phyloP scores from a whole-genome alignment of 37 sponge, comb jelly and placozoan species.

The Amphimedon queenslandica region DNA sequence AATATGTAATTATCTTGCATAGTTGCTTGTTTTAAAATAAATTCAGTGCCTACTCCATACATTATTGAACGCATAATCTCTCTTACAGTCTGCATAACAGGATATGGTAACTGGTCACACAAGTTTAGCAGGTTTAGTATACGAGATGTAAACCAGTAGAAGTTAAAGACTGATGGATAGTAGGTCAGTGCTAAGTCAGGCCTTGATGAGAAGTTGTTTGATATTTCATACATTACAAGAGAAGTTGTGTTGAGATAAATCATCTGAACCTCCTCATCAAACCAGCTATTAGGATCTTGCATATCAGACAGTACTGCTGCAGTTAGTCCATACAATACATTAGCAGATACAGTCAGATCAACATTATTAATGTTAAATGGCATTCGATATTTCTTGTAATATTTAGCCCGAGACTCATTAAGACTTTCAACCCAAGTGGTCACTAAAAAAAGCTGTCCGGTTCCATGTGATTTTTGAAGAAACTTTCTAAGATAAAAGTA shows the following conservation, averaged over 20 bases:
- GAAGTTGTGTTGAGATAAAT: slow-evolving; percentile 40
- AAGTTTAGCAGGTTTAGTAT: slow-evolving; percentile 37
- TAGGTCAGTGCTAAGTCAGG: slow-evolving; percentile 55
- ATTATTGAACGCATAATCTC: slow-evolving; percentile 1
- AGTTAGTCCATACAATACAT: slow-evolving; percentile 36
- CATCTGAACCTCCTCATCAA: slow-evolving; percentile 52
- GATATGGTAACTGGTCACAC: slow-evolving; percentile 8
- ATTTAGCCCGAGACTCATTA: neutral
- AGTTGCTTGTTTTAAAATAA: slow-evolving; percentile 7
- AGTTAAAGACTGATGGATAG: slow-evolving; percentile 47
- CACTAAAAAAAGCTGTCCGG: neutral
- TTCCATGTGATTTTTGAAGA: slow-evolving; percentile 1
- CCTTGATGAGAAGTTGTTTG: slow-evolving; percentile 32
- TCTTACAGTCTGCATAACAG: slow-evolving; percentile 33
- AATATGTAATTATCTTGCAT: slow-evolving; percentile 16
- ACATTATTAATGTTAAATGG: slow-evolving; percentile 37
- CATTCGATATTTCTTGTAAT: slow-evolving; percentile 19
- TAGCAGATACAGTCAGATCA: slow-evolving; percentile 28
- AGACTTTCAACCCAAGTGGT: slow-evolving; percentile 28
- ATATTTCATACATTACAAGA: slow-evolving; percentile 33
- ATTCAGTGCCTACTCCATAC: slow-evolving; percentile 22
- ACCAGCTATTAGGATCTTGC: slow-evolving; percentile 13
- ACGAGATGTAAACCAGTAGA: slow-evolving; percentile 59
- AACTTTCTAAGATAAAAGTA: slow-evolving; percentile 39
- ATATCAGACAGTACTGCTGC: slow-evolving; percentile 15